A percentile compares a stretch with the other conserved stretches of the same genome.
These are phyloP conservation scores for Gastrophysa polygoni DNA, from an alignment of 2,888 invertebrate species.

Conservation along the genomic window DNA sequence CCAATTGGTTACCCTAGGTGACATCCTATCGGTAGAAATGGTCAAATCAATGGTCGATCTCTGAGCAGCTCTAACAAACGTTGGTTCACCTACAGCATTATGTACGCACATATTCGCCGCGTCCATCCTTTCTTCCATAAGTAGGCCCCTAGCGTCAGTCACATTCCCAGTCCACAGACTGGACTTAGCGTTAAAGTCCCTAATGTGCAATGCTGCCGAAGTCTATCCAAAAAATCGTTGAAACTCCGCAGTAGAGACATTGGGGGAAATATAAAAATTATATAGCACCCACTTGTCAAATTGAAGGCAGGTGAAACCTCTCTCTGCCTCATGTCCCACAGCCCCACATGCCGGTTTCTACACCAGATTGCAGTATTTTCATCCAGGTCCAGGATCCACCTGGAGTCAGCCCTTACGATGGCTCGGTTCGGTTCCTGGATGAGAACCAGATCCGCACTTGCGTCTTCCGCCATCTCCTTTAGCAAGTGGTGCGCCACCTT, in stretches of 20 bases:
- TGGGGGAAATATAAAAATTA: slow-evolving; percentile 15
- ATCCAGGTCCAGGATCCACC: background rate
- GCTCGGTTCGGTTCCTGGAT: background rate
- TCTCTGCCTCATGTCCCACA: background rate
- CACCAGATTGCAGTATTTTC: background rate
- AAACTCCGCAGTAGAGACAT: background rate
- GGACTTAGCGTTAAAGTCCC: slow-evolving; percentile 21
- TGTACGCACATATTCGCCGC: background rate
- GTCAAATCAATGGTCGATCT: slow-evolving; percentile 8
- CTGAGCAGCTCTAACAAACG: slow-evolving; percentile 9
- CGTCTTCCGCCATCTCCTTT: background rate
- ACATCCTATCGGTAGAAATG: background rate
- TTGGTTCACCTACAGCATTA: slow-evolving; percentile 3
- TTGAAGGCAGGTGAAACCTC: background rate
- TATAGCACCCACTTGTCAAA: background rate
- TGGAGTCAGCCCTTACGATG: background rate
- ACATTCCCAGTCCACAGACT: slow-evolving; percentile 13
- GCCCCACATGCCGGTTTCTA: slow-evolving; percentile 1
- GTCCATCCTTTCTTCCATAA: slow-evolving; percentile 10
- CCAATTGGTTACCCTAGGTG: background rate
- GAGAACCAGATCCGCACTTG: background rate
- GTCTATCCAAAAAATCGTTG: background rate
- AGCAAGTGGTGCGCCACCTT: background rate
- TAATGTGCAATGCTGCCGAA: background rate
- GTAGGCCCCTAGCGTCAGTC: slow-evolving; percentile 1